Percentiles rank a stretch among this genome's conserved stretches.
Conservation (phyloP, 2,797 vertebrate species). For the Eulemur coronatus region DNA sequence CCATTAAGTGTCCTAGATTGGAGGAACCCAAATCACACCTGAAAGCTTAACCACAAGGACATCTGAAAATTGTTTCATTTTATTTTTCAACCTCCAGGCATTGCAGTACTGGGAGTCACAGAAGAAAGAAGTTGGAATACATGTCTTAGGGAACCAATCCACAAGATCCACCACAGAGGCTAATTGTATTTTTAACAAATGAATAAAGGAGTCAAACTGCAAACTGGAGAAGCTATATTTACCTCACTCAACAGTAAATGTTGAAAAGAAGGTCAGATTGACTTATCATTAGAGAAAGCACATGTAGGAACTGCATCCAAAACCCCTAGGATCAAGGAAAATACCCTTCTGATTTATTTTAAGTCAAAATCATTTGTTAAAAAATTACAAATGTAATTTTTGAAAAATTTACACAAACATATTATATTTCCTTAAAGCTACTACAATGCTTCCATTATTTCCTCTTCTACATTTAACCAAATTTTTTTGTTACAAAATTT, state of each 20-base stretch:
- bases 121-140: not conserved
- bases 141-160: not conserved
- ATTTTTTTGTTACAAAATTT: conserved; percentile 23
- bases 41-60: not conserved
- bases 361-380: not conserved
- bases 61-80: conserved; percentile 17
- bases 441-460: not conserved
- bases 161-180: not conserved
- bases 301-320: not conserved
- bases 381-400: not conserved
- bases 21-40: not conserved
- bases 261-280: not conserved
- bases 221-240: not conserved
- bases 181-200: not conserved
- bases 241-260: not conserved
- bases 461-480: not conserved
- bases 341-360: not conserved
- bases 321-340: conserved; percentile 9
- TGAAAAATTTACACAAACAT: not conserved
- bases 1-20: not conserved
- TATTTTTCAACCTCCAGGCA: not conserved
- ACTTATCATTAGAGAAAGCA: not conserved
- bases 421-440: conserved; percentile 3
- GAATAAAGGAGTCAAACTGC: not conserved
- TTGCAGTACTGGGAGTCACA: not conserved